phyloP scores from a whole-genome alignment of 2,888 invertebrate genomes.

The Pristionchus fissidentatus region DNA sequence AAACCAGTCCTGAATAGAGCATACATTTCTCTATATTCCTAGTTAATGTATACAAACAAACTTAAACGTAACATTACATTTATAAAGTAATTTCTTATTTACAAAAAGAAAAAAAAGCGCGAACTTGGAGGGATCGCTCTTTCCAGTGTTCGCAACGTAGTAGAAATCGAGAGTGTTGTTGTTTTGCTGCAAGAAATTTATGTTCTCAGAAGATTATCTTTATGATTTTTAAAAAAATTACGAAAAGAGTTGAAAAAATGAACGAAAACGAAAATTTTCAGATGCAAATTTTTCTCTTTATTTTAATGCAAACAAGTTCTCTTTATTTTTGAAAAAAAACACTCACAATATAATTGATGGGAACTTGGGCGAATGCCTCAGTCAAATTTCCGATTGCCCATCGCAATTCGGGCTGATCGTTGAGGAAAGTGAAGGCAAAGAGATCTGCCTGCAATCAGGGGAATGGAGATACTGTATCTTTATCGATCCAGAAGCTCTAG shows the following conservation, averaged over 20 bases:
- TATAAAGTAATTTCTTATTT: too few species aligned
- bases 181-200: conserved; percentile 50
- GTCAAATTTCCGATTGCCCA: neutral
- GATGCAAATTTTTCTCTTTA: too few species aligned
- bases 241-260: too few species aligned
- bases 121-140: conserved; percentile 53
- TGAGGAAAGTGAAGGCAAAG: conserved; percentile 34
- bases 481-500: too few species aligned
- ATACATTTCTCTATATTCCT: too few species aligned
- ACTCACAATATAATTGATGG: conserved; percentile 41
- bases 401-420: neutral
- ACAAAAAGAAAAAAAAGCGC: too few species aligned
- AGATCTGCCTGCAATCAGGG: conserved; percentile 16
- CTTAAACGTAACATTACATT: too few species aligned
- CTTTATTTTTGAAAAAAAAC: too few species aligned
- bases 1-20: conserved; percentile 50
- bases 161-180: conserved; percentile 61
- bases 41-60: neutral
- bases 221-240: too few species aligned
- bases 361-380: neutral
- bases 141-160: conserved; percentile 61
- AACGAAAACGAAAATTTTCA: too few species aligned
- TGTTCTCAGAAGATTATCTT: too few species aligned
- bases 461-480: neutral
- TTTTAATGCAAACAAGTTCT: too few species aligned